Conservation (phyloP, 2,113 vertebrate species). For the Leptosomus discolor region DNA sequence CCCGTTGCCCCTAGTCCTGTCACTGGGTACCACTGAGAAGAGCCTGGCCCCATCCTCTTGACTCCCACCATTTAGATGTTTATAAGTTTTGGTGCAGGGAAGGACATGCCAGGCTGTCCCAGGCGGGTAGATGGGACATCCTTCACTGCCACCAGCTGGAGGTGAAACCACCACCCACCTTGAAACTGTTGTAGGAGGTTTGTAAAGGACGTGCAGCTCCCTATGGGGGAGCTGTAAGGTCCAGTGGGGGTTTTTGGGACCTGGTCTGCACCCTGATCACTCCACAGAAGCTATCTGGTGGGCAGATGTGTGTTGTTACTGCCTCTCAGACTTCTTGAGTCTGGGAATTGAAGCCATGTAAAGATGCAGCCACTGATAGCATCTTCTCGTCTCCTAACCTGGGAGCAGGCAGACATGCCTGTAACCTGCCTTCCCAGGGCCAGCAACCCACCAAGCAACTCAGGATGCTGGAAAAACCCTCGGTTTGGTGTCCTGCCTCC, state of each 20-base stretch:
- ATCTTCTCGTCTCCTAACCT: not conserved
- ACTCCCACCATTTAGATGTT: too few relatives aligned
- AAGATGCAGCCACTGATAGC: not conserved
- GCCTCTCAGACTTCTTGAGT: not conserved
- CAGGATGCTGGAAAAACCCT: not conserved
- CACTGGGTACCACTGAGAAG: too few relatives aligned
- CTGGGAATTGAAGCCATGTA: not conserved
- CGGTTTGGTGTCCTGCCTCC: not conserved
- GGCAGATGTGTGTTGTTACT: not conserved
- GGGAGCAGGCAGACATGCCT: not conserved
- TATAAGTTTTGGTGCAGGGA: not conserved
- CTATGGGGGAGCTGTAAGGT: not conserved
- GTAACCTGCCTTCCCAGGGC: not conserved
- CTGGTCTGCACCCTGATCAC: fast-evolving
- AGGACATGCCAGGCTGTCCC: not conserved
- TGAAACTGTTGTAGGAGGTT: not conserved
- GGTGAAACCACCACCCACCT: not conserved
- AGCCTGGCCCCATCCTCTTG: too few relatives aligned
- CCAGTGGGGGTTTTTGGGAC: not conserved
- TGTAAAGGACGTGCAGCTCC: not conserved
- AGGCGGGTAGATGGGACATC: not conserved
- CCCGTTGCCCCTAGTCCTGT: too few relatives aligned
- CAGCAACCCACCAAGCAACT: not conserved
- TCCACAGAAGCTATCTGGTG: not conserved
- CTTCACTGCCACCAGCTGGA: not conserved